phyloP scores from a whole-genome alignment of 2,113 vertebrate genomes.

The Struthio camelus region DNA sequence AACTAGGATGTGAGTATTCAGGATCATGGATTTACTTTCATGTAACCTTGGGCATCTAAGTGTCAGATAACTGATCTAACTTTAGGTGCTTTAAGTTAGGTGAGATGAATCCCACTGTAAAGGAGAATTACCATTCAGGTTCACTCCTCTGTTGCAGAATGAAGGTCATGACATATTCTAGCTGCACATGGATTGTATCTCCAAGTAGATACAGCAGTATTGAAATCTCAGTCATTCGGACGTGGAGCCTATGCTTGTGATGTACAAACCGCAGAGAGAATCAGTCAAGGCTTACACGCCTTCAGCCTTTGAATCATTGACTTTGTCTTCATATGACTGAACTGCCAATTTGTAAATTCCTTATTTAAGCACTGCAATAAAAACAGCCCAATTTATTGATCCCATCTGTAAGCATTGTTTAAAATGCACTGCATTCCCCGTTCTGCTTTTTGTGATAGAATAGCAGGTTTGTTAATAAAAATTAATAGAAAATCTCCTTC shows the following conservation, averaged over 20 bases:
- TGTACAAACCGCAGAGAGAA: background rate
- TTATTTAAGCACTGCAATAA: conserved; percentile 19
- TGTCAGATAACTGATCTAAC: background rate
- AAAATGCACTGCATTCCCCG: background rate
- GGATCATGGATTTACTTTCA: background rate
- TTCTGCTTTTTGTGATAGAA: background rate
- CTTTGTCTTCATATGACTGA: background rate
- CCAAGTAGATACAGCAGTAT: background rate
- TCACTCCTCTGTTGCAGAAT: background rate
- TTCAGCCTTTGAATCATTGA: background rate
- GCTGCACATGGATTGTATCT: background rate
- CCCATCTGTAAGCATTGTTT: background rate
- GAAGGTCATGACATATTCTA: background rate
- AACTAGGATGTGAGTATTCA: background rate
- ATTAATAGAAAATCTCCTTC: background rate
- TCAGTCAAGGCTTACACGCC: background rate
- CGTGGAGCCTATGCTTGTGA: background rate
- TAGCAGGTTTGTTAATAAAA: background rate
- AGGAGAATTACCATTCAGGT: background rate
- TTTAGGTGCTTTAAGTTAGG: background rate
- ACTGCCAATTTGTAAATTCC: background rate
- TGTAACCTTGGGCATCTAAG: background rate
- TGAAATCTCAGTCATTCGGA: background rate
- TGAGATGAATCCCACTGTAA: background rate
- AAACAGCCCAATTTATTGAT: background rate